Evolutionary conservation across 2,888 invertebrate genomes (phyloP).

Genomic region (Nephrotoma guestfalica): DNA sequence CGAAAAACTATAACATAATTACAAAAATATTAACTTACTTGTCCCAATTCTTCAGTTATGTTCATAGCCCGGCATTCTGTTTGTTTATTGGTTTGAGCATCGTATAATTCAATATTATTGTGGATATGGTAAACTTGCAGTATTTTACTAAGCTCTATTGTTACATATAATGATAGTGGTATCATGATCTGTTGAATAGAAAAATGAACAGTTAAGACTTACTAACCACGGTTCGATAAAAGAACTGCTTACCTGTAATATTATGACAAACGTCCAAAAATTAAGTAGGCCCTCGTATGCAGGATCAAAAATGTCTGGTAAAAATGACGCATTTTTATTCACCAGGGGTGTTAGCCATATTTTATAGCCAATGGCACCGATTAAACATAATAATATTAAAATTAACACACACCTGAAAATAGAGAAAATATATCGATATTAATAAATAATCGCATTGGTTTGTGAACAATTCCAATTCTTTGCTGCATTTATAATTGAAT

Average conservation of each 20-base stretch:
- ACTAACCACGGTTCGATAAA: not conserved
- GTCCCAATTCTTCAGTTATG: constrained; percentile 94
- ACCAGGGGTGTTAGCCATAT: constrained; percentile 51
- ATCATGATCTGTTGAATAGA: constrained; percentile 65
- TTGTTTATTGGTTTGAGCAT: constrained; percentile 63
- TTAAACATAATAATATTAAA: constrained; percentile 72
- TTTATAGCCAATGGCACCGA: constrained; percentile 83
- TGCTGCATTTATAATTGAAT: too few species aligned
- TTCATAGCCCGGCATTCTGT: constrained; percentile 88
- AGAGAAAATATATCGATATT: not conserved
- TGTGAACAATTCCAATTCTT: too few species aligned
- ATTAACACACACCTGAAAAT: constrained; percentile 63
- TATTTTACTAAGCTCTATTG: constrained; percentile 91
- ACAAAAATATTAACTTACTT: constrained; percentile 35
- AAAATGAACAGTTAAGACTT: constrained; percentile 1
- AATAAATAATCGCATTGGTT: too few species aligned
- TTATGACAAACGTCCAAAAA: constrained; percentile 93
- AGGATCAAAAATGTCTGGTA: constrained; percentile 44
- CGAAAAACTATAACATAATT: not conserved
- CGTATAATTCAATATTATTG: constrained; percentile 76
- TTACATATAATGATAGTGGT: constrained; percentile 91
- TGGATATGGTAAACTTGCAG: constrained; percentile 92
- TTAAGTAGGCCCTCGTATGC: constrained; percentile 66
- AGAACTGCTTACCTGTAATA: constrained; percentile 55
- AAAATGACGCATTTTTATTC: constrained; percentile 48